These are phyloP conservation scores for Augochlora pura DNA, from an alignment of 1,140 invertebrate genomes.

Conservation along the genomic window DNA sequence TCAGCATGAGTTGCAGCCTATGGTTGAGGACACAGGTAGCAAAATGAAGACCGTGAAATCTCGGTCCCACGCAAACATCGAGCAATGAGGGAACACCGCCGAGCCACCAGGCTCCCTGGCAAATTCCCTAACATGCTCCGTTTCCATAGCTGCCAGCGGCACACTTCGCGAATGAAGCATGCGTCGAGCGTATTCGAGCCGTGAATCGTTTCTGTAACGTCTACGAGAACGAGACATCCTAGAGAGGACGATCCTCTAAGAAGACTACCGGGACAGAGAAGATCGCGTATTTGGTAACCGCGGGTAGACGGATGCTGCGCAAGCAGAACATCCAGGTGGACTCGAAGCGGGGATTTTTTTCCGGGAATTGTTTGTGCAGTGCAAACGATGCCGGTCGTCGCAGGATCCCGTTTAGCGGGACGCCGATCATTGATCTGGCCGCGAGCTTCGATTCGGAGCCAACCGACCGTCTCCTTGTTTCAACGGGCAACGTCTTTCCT, in stretches of 20 bases:
- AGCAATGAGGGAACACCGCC: constrained; percentile 13
- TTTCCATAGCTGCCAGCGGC: constrained; percentile 68
- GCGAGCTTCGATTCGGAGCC: constrained; percentile 13
- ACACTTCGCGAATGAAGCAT: constrained; percentile 29
- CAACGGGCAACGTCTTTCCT: not conserved
- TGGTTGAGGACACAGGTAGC: not conserved
- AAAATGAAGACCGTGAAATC: too few species aligned
- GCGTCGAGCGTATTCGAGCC: constrained; percentile 32
- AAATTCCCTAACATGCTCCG: constrained; percentile 59
- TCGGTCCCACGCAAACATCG: not conserved
- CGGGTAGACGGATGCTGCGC: not conserved
- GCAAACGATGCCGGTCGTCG: constrained; percentile 2
- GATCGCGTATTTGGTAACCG: not conserved
- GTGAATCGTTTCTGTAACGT: constrained; percentile 33
- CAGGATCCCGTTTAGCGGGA: not conserved
- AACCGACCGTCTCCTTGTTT: constrained; percentile 28
- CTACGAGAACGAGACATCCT: not conserved
- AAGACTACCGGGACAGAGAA: not conserved
- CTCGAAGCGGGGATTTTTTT: not conserved
- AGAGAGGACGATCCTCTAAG: constrained; percentile 7
- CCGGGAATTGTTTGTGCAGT: constrained; percentile 26
- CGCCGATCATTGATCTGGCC: not conserved
- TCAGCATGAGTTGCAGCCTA: not conserved
- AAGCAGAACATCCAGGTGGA: not conserved
- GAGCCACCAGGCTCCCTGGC: constrained; percentile 28